phyloP scores from a whole-genome alignment of 2,113 vertebrate genomes.

The Menura novaehollandiae region DNA sequence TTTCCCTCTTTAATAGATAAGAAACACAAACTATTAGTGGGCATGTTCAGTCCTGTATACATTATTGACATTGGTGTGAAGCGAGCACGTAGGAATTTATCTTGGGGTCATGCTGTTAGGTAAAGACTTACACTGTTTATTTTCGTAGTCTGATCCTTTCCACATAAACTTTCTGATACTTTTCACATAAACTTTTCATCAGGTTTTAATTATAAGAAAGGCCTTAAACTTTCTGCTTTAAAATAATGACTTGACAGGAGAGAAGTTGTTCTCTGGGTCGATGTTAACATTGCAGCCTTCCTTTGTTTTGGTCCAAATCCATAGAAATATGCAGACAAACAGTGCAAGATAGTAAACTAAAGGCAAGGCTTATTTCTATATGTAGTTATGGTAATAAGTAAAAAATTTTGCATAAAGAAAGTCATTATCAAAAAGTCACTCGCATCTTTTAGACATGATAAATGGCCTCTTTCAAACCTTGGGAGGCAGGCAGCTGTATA shows the following conservation, averaged over 20 bases:
- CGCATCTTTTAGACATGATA: neutral
- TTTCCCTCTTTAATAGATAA: neutral
- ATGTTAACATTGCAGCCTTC: neutral
- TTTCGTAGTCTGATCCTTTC: neutral
- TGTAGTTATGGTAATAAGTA: neutral
- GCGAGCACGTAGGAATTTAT: neutral
- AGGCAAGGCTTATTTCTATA: neutral
- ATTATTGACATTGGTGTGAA: neutral
- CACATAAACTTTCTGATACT: neutral
- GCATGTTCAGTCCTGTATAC: neutral
- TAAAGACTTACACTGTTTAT: neutral
- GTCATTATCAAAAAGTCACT: neutral
- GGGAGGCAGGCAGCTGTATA: neutral
- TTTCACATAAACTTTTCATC: neutral
- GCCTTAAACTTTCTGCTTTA: neutral
- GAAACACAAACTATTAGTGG: neutral
- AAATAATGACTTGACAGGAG: neutral
- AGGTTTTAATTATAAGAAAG: neutral
- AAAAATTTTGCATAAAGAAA: neutral
- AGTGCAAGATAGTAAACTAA: neutral
- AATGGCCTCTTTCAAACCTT: neutral
- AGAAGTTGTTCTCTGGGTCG: neutral
- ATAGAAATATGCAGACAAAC: neutral
- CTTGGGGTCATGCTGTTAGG: neutral
- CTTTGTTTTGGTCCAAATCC: neutral